Base-by-base conservation (phyloP, 2,888 invertebrate genomes). In the Diplolepis rosae region DNA sequence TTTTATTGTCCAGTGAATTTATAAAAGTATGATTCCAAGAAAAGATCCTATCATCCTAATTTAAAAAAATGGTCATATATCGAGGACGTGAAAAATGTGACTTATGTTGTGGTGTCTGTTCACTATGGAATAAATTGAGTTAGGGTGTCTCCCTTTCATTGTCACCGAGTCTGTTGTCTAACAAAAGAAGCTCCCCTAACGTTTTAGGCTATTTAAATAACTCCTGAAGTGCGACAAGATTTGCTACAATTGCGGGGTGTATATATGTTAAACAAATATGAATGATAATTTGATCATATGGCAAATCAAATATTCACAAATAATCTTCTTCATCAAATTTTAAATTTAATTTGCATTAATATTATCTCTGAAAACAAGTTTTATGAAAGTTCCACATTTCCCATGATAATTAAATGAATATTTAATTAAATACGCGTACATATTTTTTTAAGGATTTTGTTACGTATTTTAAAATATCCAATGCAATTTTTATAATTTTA, bases 41-140 rank as follows among this genome's bases (percentile, higher is more conserved):
- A 39, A 61, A 61, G 39, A 39, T 61, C 39, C 24, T 61, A 61
- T 61, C 39, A 15, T 32, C 9, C 7, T 22, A 61, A 61, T 61
- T 61, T 61, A 11, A 39, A 61, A 61, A 61, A 61, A 39, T 24
- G 39, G 39, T 24, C 24, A 61, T 39, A 24, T 39, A 39, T 24
- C 1, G 61, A 13, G 39, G 39, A n/a, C 39, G 39, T 61, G 61
- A 61, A 35, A 61, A 61, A 61, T 61, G 61, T 61, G 61, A 61
- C 39, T 61, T 61, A 61, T 61, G 61, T 61, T 61, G 61, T 61
- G 61, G 61, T 61, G 39, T 61, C 39, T 61, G 61, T 61, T 61
- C 61, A 6, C 39, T 61, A 61, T 61, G 39, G 27, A 61, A 39
- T 61, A 61, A 61, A 61, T 61, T 61, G 39, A 61, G 39, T 61